These are phyloP conservation scores for Drosophila lutescens DNA, from an alignment of 2,888 invertebrate species.

Conservation along the genomic window DNA sequence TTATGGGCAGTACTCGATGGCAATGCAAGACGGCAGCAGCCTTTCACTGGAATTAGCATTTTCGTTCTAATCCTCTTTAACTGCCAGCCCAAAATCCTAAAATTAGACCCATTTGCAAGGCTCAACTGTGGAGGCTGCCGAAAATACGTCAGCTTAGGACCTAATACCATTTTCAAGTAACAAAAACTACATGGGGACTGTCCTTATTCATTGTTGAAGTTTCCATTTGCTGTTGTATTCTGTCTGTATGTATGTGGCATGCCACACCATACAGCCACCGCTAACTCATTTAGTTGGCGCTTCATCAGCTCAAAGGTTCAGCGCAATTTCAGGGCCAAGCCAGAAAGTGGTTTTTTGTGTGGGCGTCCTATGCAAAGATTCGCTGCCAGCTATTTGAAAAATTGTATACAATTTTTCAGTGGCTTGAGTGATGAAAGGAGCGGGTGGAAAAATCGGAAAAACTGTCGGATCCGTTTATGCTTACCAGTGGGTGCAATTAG, in stretches of 20 bases:
- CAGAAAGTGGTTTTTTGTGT: conserved; percentile 6
- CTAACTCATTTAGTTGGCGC: conserved; percentile 12
- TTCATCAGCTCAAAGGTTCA: conserved; percentile 12
- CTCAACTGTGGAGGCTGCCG: background rate
- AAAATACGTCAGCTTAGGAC: conserved; percentile 20
- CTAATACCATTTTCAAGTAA: conserved; percentile 12
- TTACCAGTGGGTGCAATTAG: conserved; percentile 27
- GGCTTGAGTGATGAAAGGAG: no score
- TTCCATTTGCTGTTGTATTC: background rate
- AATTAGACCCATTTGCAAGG: conserved; percentile 1
- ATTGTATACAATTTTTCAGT: conserved; percentile 19
- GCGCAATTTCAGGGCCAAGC: conserved; percentile 5
- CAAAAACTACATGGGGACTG: conserved; percentile 2
- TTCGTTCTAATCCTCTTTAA: conserved; percentile 8
- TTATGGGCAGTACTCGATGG: conserved; percentile 2
- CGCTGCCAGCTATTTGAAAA: conserved; percentile 14
- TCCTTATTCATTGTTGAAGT: conserved; percentile 7
- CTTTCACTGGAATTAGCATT: conserved; percentile 3
- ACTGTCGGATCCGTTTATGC: conserved; percentile 15
- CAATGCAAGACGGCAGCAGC: background rate
- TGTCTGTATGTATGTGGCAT: background rate
- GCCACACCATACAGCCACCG: conserved; percentile 9
- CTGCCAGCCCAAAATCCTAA: background rate
- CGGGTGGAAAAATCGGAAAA: conserved; percentile 6
- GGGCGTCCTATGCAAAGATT: conserved; percentile 8